Evolutionary conservation across 2,797 vertebrate species (phyloP).

Genomic region (Decapterus maruadsi): DNA sequence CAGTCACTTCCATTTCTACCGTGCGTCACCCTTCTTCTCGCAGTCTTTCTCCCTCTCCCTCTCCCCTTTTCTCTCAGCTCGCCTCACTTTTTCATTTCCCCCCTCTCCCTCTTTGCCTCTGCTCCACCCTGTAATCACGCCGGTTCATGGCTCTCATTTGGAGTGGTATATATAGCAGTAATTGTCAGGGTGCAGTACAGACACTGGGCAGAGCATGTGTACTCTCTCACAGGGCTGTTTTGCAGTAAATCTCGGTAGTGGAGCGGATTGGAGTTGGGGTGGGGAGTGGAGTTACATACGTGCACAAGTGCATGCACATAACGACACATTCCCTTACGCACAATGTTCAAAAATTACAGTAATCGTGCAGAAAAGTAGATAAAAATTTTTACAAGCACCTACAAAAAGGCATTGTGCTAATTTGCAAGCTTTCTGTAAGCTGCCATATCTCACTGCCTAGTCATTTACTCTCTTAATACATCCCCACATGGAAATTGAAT

Average conservation of each 20-base stretch:
- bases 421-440: slow-evolving; percentile 50
- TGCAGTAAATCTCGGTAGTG: slow-evolving; percentile 75
- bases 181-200: slow-evolving; percentile 85
- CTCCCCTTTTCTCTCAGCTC: slow-evolving; percentile 27
- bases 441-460: slow-evolving; percentile 55
- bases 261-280: slow-evolving; percentile 40
- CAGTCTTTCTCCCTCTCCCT: slow-evolving; percentile 35
- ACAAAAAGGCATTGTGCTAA: slow-evolving; percentile 45
- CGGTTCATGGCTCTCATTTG: slow-evolving; percentile 87
- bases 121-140: slow-evolving; percentile 88
- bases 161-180: slow-evolving; percentile 89
- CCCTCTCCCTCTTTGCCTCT: slow-evolving; percentile 58
- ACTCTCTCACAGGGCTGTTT: slow-evolving; percentile 79
- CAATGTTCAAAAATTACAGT: slow-evolving; percentile 24
- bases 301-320: slow-evolving; percentile 45
- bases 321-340: slow-evolving; percentile 32
- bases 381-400: slow-evolving; percentile 24
- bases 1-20: slow-evolving; percentile 47
- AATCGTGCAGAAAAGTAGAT: slow-evolving; percentile 29
- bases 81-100: slow-evolving; percentile 48
- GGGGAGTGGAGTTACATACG: slow-evolving; percentile 31
- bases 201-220: slow-evolving; percentile 82
- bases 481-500: slow-evolving; percentile 52
- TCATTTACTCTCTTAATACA: slow-evolving; percentile 64
- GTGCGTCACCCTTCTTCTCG: slow-evolving; percentile 29